Conservation (phyloP, 2,113 vertebrate species). For the Lophochroa leadbeateri region DNA sequence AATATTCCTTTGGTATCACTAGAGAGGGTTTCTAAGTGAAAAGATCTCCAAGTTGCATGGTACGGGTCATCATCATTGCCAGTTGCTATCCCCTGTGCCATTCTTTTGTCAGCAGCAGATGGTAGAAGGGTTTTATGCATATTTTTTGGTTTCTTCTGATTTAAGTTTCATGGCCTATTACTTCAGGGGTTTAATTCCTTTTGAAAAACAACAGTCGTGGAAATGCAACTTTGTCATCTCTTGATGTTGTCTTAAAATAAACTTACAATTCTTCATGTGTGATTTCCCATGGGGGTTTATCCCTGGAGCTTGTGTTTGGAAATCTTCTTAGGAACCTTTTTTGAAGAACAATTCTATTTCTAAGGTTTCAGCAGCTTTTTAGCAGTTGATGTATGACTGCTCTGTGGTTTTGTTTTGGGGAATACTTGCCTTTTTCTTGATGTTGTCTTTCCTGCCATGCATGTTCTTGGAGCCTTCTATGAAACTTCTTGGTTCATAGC, state of each 20-base stretch:
- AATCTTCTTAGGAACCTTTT: not conserved
- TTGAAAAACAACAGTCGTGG: not conserved
- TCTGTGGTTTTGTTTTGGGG: not conserved
- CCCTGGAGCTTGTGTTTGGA: not conserved
- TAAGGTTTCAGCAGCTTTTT: not conserved
- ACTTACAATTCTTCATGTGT: accelerated
- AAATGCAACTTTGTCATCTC: not conserved
- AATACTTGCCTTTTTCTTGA: not conserved
- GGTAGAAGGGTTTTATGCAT: not conserved
- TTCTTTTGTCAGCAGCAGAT: not conserved
- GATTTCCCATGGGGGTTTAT: not conserved
- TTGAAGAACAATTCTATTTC: not conserved
- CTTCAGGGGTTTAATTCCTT: not conserved
- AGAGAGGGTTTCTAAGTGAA: accelerated
- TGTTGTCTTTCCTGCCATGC: not conserved
- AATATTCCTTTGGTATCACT: accelerated
- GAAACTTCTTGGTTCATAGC: not conserved
- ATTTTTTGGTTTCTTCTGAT: not conserved
- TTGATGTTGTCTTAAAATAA: not conserved
- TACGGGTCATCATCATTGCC: accelerated
- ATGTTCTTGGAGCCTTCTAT: not conserved
- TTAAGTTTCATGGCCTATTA: not conserved
- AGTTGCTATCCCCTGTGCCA: accelerated
- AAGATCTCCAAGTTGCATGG: accelerated
- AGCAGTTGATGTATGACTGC: not conserved